Base-by-base conservation (phyloP, 2,888 invertebrate species). In the Agrotis clavis region DNA sequence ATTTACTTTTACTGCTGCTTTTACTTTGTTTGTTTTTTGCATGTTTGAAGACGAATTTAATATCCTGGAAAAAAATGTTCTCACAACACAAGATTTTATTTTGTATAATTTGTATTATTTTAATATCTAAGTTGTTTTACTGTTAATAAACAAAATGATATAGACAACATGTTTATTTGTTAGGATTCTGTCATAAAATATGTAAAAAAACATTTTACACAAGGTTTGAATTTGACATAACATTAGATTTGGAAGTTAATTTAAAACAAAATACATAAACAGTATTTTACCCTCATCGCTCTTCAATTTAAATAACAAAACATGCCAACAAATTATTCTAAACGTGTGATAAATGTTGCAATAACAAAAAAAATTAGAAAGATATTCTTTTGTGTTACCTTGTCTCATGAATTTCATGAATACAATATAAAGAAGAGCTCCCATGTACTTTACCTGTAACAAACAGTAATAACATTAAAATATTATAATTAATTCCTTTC, bases 401-500 rank as follows among this genome's bases (percentile, higher is more conserved):
- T 63, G 60, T 74, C 71, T 83, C 78, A 61, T 81, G 83, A 84
- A 81, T 80, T 81, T 84, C 83, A 84, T 83, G 83, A 85, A 84
- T 85, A 79, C 45, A 53, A 66, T 69, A 61, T 81, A 71, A 74
- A 83, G 74, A 61, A 68, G 54, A 71, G 63, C 71, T 54, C 60
- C 82, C 60, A 63, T 73, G 65, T 74, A 82, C 81, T 73, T 85
- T 85, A 85, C 85, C 85, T 85, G 85, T 76, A 85, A 85, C 84
- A 86, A 86, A 77, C 63, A 79, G 75, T 72, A 79, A 81, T 75
- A 73, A 47, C 79, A 81, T 85, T 84, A 85, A 85, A 73, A 85
- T 85, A 84, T 84, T 81, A 68, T 78, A 85, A 85, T 83, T 68
- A 74, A 85, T 83, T 83, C 85, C 70, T 83, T 81, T 83, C 83